Evolutionary conservation across 2,797 vertebrate genomes (phyloP), one percentile per base, ranked within the genome.

Genomic region (Acridotheres tristis): DNA sequence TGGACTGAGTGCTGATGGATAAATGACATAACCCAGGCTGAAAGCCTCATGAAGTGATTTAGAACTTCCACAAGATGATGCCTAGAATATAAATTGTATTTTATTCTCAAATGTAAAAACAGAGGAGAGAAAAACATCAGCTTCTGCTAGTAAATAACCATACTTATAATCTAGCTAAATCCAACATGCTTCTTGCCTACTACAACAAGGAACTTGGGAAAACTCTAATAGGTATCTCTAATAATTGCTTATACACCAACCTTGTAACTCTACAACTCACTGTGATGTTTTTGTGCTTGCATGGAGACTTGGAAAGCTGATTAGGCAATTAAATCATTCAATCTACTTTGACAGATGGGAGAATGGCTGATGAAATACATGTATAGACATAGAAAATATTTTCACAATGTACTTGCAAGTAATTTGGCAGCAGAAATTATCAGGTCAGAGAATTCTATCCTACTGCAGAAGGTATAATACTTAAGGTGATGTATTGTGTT

Each of bases 1-100:
- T 98, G 98, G 98, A 98, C 98, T 97, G 97, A 97, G 96, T 21
- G 91, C 97, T 98, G 98, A 98, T 97, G 98, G 97, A 98, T 98
- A 98, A 98, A 98, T 98, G 98, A 98, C 98, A 98, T 45, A 95
- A 96, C 89, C 88, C 43, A 43, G 20, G n/a, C 96, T 96, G 97
- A 98, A 97, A 98, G 96, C 97, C 97, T 98, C 96, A 91, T 97
- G 97, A 98, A 98, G 96, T 98, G 97, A 98, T 98, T 98, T 98
- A 97, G 97, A 97, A 98, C 96, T 98, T 98, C 97, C 96, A 89
- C 73, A 93, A 95, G 96, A 98, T 82, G 96, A 93, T 92, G 87
- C 71, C 62, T 93, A 91, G 95, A 97, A 97, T 90, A 96, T 94
- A 97, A 89, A 97, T 96, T 96, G 96, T 72, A 96, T 85, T 84